A percentile compares a stretch with the other conserved stretches of the same genome.
phyloP scores from a whole-genome alignment of 2,888 invertebrate genomes.

The Ptilodon capucinus region DNA sequence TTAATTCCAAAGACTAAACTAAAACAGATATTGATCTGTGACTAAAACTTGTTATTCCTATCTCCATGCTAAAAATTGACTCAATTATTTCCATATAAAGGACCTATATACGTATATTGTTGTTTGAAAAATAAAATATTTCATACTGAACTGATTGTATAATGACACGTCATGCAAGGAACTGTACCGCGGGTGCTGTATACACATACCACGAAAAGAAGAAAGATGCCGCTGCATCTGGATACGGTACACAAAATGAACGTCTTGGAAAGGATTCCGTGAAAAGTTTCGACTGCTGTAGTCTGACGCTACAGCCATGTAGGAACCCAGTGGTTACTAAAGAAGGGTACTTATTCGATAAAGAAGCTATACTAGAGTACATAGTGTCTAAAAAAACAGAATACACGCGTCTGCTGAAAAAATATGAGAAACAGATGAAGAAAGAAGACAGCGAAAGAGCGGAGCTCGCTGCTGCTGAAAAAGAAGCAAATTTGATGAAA shows the following conservation, averaged over 20 bases:
- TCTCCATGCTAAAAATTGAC: too few species aligned
- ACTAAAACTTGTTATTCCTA: too few species aligned
- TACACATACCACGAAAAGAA: conserved; percentile 99
- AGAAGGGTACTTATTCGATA: conserved; percentile 97
- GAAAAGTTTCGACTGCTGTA: conserved; percentile 97
- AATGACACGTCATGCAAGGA: conserved; percentile 98
- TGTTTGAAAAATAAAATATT: too few species aligned
- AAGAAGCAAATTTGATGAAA: conserved; percentile 87
- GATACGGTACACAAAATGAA: conserved; percentile 93
- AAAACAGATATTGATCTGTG: too few species aligned
- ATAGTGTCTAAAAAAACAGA: conserved; percentile 97
- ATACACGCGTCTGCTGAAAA: conserved; percentile 93
- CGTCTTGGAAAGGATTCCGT: conserved; percentile 97
- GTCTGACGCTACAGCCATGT: conserved; percentile 97
- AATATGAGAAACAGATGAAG: conserved; percentile 94
- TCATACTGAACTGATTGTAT: too few species aligned
- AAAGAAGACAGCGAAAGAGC: conserved; percentile 87
- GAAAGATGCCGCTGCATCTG: conserved; percentile 96
- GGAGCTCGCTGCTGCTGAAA: conserved; percentile 88
- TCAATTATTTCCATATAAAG: too few species aligned
- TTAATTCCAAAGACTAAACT: too few species aligned
- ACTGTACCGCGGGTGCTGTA: conserved; percentile 98
- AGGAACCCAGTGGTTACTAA: conserved; percentile 91
- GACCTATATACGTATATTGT: too few species aligned
- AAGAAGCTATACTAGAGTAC: conserved; percentile 97